phyloP scores from a whole-genome alignment of 2,888 invertebrate genomes.

The Tribolium freemani region DNA sequence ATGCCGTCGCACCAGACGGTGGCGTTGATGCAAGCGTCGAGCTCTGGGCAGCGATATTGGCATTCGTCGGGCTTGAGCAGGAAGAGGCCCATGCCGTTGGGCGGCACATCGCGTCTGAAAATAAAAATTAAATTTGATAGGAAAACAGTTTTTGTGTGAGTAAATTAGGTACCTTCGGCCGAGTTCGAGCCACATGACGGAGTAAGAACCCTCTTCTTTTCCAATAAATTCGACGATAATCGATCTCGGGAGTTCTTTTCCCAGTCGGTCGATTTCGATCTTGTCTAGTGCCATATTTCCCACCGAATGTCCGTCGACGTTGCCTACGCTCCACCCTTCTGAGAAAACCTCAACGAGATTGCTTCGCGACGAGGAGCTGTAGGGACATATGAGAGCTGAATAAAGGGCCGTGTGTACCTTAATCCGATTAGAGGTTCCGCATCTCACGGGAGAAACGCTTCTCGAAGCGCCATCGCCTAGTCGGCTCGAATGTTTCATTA shows the following conservation, averaged over 20 bases:
- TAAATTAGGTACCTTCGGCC: slow-evolving; percentile 71
- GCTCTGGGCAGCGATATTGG: slow-evolving; percentile 81
- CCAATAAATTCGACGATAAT: slow-evolving; percentile 86
- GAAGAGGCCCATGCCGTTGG: slow-evolving; percentile 72
- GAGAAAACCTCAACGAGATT: slow-evolving; percentile 86
- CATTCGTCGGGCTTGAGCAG: slow-evolving; percentile 78
- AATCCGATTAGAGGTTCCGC: slow-evolving; percentile 84
- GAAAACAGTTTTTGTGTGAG: too few relatives aligned
- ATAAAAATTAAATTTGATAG: not conserved
- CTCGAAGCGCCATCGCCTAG: slow-evolving; percentile 72
- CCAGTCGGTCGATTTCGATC: slow-evolving; percentile 73
- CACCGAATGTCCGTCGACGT: slow-evolving; percentile 59
- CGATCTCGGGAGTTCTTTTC: slow-evolving; percentile 76
- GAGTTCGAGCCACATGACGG: slow-evolving; percentile 87
- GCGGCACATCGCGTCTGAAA: slow-evolving; percentile 68
- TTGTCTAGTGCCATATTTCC: slow-evolving; percentile 66
- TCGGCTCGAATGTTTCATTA: slow-evolving; percentile 67
- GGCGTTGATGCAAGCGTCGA: slow-evolving; percentile 85
- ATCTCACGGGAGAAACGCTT: slow-evolving; percentile 68
- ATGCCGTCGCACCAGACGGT: slow-evolving; percentile 87
- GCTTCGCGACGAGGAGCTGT: slow-evolving; percentile 70
- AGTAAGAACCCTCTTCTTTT: slow-evolving; percentile 81
- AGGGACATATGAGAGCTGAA: slow-evolving; percentile 74
- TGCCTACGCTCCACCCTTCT: slow-evolving; percentile 79
- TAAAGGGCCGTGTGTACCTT: slow-evolving; percentile 79